Conservation (phyloP, 2,113 vertebrate genomes). For the Heloderma charlesbogerti region DNA sequence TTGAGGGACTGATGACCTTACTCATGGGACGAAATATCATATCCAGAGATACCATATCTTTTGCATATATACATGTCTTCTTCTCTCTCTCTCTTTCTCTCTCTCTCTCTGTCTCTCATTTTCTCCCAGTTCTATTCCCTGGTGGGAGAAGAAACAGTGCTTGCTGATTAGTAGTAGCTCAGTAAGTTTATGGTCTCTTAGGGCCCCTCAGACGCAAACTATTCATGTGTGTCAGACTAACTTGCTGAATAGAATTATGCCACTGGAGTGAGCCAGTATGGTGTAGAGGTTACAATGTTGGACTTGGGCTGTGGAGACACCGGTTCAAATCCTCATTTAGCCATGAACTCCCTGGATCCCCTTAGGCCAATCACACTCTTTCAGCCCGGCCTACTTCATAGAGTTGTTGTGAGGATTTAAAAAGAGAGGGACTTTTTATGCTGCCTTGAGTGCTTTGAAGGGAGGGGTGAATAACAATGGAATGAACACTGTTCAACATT, state of each 20-base stretch:
- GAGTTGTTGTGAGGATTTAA: neutral
- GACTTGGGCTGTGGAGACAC: no score
- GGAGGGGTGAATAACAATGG: neutral
- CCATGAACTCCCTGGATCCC: neutral
- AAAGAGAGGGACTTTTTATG: neutral
- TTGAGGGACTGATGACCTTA: neutral
- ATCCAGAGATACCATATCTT: neutral
- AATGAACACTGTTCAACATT: conserved; percentile 1
- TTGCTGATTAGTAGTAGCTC: neutral
- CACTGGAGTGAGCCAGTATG: neutral
- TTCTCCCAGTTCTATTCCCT: neutral
- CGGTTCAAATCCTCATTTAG: neutral
- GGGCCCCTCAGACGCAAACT: neutral
- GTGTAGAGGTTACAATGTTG: neutral
- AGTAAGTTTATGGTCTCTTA: neutral
- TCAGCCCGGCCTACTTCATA: neutral
- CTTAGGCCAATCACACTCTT: neutral
- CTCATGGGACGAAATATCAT: neutral
- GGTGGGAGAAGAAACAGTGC: neutral
- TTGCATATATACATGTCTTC: neutral
- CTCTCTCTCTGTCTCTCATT: neutral
- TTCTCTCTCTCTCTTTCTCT: neutral
- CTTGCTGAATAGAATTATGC: neutral
- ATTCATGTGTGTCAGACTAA: neutral
- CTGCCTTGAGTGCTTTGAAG: neutral